Percentiles rank a stretch among this genome's conserved stretches.
These are phyloP conservation scores for Odontophorus gujanensis DNA, from an alignment of 2,113 vertebrate genomes.

Conservation along the genomic window DNA sequence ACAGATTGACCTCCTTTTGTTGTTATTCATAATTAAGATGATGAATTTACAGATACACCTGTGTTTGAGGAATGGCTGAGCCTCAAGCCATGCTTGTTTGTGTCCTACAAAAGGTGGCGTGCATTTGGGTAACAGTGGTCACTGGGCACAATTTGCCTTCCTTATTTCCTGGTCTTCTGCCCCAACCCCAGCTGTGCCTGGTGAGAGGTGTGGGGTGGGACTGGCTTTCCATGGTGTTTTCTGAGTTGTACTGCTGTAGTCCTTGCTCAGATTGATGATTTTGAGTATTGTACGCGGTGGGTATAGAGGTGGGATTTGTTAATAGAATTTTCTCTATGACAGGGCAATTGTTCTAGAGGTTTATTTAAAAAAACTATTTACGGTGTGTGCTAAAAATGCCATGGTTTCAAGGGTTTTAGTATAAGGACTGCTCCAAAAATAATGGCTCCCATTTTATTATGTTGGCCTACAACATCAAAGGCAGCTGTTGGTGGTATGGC, in stretches of 20 bases:
- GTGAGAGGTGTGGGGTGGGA: no score
- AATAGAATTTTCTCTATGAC: not conserved
- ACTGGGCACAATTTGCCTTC: no score
- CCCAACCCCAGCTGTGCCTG: no score
- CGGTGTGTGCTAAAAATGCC: not conserved
- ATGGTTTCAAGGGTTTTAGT: not conserved
- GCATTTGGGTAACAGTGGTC: no score
- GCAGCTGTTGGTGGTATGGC: no score
- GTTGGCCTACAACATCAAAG: no score
- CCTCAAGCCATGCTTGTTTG: no score
- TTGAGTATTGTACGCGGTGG: not conserved
- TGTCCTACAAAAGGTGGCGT: no score
- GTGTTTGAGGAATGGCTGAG: no score
- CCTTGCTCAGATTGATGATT: not conserved
- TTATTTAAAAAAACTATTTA: not conserved
- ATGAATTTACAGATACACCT: not conserved
- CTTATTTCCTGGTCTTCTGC: no score
- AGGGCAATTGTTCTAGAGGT: not conserved
- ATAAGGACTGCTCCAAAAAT: not conserved
- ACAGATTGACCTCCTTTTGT: not conserved
- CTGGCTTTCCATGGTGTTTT: not conserved
- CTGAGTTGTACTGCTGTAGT: not conserved
- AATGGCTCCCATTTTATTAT: no score
- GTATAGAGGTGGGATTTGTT: not conserved
- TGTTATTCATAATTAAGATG: not conserved